Conservation (phyloP, 2,113 vertebrate species). For the Sebastes fasciatus region DNA sequence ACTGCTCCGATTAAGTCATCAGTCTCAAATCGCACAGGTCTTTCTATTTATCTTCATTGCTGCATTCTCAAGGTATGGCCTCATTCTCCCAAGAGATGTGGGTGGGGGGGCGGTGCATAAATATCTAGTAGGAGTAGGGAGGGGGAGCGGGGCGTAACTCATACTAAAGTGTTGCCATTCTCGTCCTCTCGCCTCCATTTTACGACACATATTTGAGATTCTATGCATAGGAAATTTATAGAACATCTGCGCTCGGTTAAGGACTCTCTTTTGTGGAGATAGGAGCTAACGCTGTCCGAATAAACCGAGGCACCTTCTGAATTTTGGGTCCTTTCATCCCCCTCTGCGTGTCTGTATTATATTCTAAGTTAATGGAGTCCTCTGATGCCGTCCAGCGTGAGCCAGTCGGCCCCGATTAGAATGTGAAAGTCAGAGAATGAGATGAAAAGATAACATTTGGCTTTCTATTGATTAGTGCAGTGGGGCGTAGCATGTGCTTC, state of each 20-base stretch:
- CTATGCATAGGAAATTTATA: conserved; percentile 45
- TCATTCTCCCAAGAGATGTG: conserved; percentile 58
- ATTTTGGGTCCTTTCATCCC: conserved; percentile 20
- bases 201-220: conserved; percentile 54
- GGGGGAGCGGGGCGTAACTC: conserved; percentile 40
- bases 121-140: conserved; percentile 14
- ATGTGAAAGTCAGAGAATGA: conserved; percentile 78
- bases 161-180: conserved; percentile 51
- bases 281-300: conserved; percentile 27
- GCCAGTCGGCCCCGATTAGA: conserved; percentile 71
- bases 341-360: conserved; percentile 22
- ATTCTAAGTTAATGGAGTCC: conserved; percentile 48
- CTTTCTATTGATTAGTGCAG: conserved; percentile 82
- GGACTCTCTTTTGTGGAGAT: conserved; percentile 26
- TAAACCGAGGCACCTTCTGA: conserved; percentile 20
- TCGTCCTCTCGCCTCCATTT: conserved; percentile 54
- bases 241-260: conserved; percentile 63
- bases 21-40: conserved; percentile 40
- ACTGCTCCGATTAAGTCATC: conserved; percentile 5
- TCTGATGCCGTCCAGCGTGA: conserved; percentile 47
- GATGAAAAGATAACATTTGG: conserved; percentile 84
- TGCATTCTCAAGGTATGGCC: conserved; percentile 57
- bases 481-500: conserved; percentile 80
- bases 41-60: conserved; percentile 53
- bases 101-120: conserved; percentile 26